Percentiles rank a stretch among this genome's conserved stretches.
These are phyloP conservation scores for Megalops atlanticus DNA, from an alignment of 2,113 vertebrate species.

Conservation along the genomic window DNA sequence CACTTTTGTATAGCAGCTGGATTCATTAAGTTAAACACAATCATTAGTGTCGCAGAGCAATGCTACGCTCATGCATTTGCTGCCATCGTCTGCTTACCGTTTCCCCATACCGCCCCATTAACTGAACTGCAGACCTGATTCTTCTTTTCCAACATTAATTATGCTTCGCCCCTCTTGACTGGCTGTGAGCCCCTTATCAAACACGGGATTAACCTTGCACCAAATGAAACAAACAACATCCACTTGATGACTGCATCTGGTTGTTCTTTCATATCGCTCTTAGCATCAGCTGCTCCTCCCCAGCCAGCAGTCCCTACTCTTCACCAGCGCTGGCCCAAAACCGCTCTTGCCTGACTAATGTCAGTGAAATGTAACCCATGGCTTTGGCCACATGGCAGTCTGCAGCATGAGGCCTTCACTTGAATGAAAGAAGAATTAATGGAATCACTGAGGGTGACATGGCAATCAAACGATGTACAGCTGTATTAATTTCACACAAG, in stretches of 20 bases:
- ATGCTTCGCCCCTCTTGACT: neutral
- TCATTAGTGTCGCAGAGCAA: neutral
- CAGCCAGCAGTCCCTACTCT: neutral
- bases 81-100: neutral
- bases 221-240: neutral
- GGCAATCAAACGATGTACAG: neutral
- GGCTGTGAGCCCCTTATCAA: neutral
- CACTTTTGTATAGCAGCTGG: neutral
- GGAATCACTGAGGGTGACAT: neutral
- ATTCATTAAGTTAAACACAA: neutral
- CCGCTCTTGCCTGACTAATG: neutral
- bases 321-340: neutral
- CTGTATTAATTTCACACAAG: constrained; percentile 3
- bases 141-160: neutral
- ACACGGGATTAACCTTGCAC: neutral
- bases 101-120: neutral
- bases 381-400: neutral
- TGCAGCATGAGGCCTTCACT: neutral
- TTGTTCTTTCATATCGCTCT: neutral
- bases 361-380: neutral
- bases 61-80: neutral
- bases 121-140: neutral
- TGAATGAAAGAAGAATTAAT: neutral
- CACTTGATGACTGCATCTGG: neutral
- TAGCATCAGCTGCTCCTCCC: neutral